Evolutionary conservation across 2,888 invertebrate species (phyloP), one percentile per base, ranked within the genome.

Genomic region (Cancer borealis): DNA sequence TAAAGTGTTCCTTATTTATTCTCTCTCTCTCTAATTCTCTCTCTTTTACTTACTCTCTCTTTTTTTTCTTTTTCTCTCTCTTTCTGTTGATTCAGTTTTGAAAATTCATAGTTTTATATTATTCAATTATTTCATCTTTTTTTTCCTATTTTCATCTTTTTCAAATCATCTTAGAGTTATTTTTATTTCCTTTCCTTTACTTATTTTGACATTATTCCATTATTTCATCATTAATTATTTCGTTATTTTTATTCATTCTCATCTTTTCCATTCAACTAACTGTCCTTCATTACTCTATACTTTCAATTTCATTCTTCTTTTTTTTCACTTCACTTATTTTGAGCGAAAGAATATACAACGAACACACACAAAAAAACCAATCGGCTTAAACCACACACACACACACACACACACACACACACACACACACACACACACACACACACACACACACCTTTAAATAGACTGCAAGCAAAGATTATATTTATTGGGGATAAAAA

Each of bases 201-300:
- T 60, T 66, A 93, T 30, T 54, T 91, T 92, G 47, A 91, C 30
- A 92, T 87, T 47, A 46, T 87, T 87, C 84, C n/a, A 87, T 0
- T 14, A 21, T 21, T 87, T 87, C 3, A 30, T 87, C 30, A 87
- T 87, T 87, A 30, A 21, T 87, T 39, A 30, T 39, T 6, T n/a
- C n/a, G 6, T 66, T 21, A 3, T 66, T 1, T n/a, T 5, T 66
- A 21, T 66, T 3, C 2, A n/a, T n/a, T 66, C 21, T 66, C 12
- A 89, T 12, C 0, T 46, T 39, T 45, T 12, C 45, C 1, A 84
- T 0, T 39, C 39, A 39, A 39, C 3, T 3, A 39, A 39, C 3
- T 3, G 54, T 54, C 14, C 3, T 54, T 14, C 14, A 8, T 3
- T 14, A 2, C 3, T 54, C 0, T 54, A 54, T 54, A 8, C 3